phyloP scores from a whole-genome alignment of 2,888 invertebrate species.

The Eucera pruinosa region DNA sequence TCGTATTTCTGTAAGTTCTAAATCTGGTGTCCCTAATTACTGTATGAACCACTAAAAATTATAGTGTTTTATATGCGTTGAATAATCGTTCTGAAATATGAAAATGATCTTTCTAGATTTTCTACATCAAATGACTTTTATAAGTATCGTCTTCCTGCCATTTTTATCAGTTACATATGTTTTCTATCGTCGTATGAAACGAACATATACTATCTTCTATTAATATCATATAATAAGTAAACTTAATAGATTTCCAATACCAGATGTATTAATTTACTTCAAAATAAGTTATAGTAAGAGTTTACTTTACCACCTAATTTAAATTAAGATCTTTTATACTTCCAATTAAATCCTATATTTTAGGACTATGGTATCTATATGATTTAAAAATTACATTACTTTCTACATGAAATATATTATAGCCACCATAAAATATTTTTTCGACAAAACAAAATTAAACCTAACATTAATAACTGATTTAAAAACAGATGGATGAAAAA shows the following conservation, averaged over 20 bases:
- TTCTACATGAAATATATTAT: conserved; percentile 2
- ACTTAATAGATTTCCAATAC: conserved; percentile 18
- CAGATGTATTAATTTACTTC: conserved; percentile 31
- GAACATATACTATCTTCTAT: conserved; percentile 12
- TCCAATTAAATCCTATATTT: conserved; percentile 10
- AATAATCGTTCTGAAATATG: conserved; percentile 74
- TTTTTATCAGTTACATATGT: conserved; percentile 20
- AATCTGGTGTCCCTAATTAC: conserved; percentile 67
- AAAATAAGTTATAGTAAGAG: conserved; percentile 13
- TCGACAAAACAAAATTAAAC: conserved; percentile 10
- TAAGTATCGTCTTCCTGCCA: conserved; percentile 33
- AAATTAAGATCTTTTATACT: conserved; percentile 6
- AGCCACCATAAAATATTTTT: conserved; percentile 1
- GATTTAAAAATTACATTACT: neutral
- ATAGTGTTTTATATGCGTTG: conserved; percentile 34
- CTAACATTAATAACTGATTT: neutral
- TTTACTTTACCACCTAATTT: conserved; percentile 17
- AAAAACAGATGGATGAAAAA: conserved; percentile 26
- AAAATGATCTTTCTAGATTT: conserved; percentile 61
- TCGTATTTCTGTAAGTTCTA: conserved; percentile 79
- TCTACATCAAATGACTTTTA: conserved; percentile 22
- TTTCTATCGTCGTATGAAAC: conserved; percentile 21
- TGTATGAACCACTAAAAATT: conserved; percentile 47
- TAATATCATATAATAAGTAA: conserved; percentile 24
- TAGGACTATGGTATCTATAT: conserved; percentile 14